Percentiles rank a stretch among this genome's conserved stretches.
Evolutionary conservation across 2,888 invertebrate genomes (phyloP).

Genomic region (Parnassius mnemosyne): DNA sequence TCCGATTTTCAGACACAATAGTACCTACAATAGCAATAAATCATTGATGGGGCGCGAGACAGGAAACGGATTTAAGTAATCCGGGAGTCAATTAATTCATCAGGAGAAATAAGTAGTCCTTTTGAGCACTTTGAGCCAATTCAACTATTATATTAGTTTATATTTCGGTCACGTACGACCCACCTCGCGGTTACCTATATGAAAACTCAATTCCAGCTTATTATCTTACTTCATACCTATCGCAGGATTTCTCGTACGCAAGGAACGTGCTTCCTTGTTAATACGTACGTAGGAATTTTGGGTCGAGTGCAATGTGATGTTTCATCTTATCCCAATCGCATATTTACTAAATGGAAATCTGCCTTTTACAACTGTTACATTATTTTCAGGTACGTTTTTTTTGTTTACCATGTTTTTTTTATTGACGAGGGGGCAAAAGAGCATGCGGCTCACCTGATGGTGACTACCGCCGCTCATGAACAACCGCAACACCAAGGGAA

Average conservation of each 20-base stretch:
- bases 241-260: conserved; percentile 34
- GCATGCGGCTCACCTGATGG: too few species aligned
- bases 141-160: conserved; percentile 13
- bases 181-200: conserved; percentile 42
- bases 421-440: too few species aligned
- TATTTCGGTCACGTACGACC: conserved; percentile 39
- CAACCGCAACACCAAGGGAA: too few species aligned
- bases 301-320: conserved; percentile 14
- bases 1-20: too few species aligned
- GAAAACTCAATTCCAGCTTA: conserved; percentile 45
- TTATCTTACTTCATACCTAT: conserved; percentile 52
- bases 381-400: too few species aligned
- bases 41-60: too few species aligned
- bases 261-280: conserved; percentile 33
- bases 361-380: background rate
- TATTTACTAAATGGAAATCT: background rate
- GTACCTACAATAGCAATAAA: too few species aligned
- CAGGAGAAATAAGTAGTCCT: conserved; percentile 21
- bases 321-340: conserved; percentile 1
- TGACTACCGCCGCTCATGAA: too few species aligned
- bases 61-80: too few species aligned
- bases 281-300: conserved; percentile 22
- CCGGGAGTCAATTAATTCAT: conserved; percentile 18
- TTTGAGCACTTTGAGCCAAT: conserved; percentile 20
- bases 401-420: too few species aligned